phyloP scores from a whole-genome alignment of 1,140 invertebrate genomes.

The Lepidostoma basale region DNA sequence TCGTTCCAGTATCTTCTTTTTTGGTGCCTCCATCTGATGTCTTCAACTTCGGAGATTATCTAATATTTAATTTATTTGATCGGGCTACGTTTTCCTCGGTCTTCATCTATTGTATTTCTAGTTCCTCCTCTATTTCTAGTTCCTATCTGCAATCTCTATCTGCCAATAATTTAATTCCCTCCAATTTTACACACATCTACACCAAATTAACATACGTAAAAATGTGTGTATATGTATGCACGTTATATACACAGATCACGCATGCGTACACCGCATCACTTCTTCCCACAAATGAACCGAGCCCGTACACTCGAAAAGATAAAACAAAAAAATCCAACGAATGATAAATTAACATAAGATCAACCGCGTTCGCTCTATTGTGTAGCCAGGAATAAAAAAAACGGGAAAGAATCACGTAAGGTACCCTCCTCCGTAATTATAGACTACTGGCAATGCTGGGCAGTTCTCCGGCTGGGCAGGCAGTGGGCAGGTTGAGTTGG shows the following conservation, averaged over 20 bases:
- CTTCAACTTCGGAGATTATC: no score
- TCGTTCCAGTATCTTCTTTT: no score
- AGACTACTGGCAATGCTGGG: constrained; percentile 16
- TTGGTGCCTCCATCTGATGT: no score
- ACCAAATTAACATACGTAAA: no score
- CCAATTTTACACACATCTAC: no score
- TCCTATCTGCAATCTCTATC: no score
- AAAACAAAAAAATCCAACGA: neutral
- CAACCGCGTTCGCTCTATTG: neutral
- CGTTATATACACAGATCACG: neutral
- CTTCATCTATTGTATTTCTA: no score
- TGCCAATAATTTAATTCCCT: no score
- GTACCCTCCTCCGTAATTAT: constrained; percentile 19
- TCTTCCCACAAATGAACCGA: neutral
- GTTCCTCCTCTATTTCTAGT: no score
- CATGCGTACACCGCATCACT: neutral
- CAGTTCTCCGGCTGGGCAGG: neutral
- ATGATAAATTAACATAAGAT: constrained; percentile 7
- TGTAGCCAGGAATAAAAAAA: neutral
- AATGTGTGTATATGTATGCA: no score
- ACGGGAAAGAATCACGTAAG: constrained; percentile 5
- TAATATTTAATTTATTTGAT: no score
- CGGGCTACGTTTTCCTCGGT: no score
- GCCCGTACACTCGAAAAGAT: neutral
- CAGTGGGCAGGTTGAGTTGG: constrained; percentile 13